phyloP scores from a whole-genome alignment of 2,113 vertebrate genomes.

The Empidonax traillii region DNA sequence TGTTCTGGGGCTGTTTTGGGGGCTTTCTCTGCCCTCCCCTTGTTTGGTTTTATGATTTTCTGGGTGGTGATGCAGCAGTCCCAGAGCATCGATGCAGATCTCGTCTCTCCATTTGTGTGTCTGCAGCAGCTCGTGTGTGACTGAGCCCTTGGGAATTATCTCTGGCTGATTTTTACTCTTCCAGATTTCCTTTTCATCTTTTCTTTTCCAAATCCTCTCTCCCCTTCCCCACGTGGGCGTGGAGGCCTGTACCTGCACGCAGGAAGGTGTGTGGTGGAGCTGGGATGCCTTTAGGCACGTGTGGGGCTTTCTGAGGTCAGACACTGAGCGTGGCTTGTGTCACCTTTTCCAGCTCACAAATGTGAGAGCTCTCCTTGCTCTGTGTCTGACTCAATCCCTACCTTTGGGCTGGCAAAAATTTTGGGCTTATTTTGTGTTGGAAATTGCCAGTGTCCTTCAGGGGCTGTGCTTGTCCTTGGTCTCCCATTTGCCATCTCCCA shows the following conservation, averaged over 20 bases:
- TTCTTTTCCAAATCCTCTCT: not conserved
- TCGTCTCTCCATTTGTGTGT: not conserved
- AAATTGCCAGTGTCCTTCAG: not conserved
- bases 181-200: not conserved
- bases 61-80: not conserved
- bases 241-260: not conserved
- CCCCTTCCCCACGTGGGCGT: not conserved
- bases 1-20: not conserved
- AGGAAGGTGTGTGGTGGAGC: not conserved
- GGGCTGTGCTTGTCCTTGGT: not conserved
- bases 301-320: not conserved
- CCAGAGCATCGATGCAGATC: not conserved
- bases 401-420: not conserved
- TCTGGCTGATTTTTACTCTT: not conserved
- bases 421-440: not conserved
- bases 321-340: not conserved
- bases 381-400: not conserved
- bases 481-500: not conserved
- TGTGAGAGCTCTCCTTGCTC: not conserved
- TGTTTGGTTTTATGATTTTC: not conserved
- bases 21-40: not conserved
- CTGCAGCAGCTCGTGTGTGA: not conserved
- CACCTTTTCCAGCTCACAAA: not conserved
- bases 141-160: not conserved
- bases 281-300: not conserved